Evolutionary conservation across 2,113 vertebrate species (phyloP).

Genomic region (Epinephelus moara): DNA sequence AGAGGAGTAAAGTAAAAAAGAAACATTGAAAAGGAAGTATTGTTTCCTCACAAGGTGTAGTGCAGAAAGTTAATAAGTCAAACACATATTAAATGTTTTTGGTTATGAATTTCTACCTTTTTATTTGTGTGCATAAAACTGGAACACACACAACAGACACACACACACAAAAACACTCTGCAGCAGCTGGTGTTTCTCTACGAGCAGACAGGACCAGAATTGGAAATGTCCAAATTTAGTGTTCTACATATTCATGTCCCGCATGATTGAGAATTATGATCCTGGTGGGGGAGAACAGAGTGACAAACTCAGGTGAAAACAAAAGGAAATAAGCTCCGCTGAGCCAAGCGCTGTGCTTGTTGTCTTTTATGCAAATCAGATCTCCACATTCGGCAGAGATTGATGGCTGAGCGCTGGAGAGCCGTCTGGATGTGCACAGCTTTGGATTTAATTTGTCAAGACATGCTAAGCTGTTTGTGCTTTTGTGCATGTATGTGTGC

Average conservation of each 20-base stretch:
- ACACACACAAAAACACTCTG: not conserved
- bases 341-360: not conserved
- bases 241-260: slow-evolving; percentile 15
- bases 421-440: not conserved
- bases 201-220: not conserved
- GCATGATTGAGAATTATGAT: not conserved
- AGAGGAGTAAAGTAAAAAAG: not conserved
- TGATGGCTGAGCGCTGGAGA: not conserved
- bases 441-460: not conserved
- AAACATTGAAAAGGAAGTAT: not conserved
- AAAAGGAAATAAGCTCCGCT: not conserved
- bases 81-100: not conserved
- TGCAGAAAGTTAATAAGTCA: not conserved
- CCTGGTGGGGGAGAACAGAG: not conserved
- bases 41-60: not conserved
- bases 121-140: not conserved
- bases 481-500: not conserved
- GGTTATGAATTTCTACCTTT: not conserved
- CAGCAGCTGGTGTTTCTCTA: not conserved
- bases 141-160: not conserved
- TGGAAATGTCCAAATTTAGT: not conserved
- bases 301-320: not conserved
- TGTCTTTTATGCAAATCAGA: not conserved
- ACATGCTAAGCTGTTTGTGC: not conserved
- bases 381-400: not conserved